Evolutionary conservation across 2,888 invertebrate genomes (phyloP), one percentile per base, ranked within the genome.

Genomic region (Caenorhabditis sulstoni): DNA sequence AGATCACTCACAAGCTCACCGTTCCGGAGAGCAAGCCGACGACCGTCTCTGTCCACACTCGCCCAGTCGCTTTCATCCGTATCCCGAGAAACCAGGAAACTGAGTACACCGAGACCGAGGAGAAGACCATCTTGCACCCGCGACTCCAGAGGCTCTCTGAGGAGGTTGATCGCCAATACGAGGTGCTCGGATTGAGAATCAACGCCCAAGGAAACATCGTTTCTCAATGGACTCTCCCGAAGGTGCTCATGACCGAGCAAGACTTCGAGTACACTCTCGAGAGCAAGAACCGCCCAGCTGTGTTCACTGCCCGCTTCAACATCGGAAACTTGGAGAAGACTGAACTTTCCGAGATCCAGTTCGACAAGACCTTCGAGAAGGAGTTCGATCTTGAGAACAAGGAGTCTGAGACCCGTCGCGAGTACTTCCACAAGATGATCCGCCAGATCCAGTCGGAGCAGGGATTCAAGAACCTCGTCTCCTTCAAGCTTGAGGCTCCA

Each of bases 1-100:
- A 79, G 20, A 37, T 81, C 47, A 47, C 44, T 14, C 55, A 64
- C 59, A 64, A 57, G 52, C 39, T 79, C 41, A 45, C 41, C 12
- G 73, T 74, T 18, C 81, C 80, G 58, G 61, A 80, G 64, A 39
- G 71, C 50, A 47, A 80, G 73, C 61, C 78, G 66, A 59, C 73
- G 16, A 66, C 75, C 37, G 35, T 86, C 57, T 45, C 64, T 11
- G 35, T 83, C 16, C 64, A 75, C 44, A 57, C 83, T 29, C 83
- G 83, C 47, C 89, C 89, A 50, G 67, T 84, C 47, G 82, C 85
- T 14, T 86, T 82, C 81, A 61, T 85, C 49, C 82, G 83, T 49
- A 62, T 68, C 50, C 85, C 82, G 81, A 79, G 50, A 18, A 52
- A 80, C 11, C 58, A 80, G 35, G 59, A 79, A 14, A 68, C 62